These are phyloP conservation scores for Microtus pennsylvanicus DNA, from an alignment of 2,113 vertebrate genomes.

Conservation along the genomic window DNA sequence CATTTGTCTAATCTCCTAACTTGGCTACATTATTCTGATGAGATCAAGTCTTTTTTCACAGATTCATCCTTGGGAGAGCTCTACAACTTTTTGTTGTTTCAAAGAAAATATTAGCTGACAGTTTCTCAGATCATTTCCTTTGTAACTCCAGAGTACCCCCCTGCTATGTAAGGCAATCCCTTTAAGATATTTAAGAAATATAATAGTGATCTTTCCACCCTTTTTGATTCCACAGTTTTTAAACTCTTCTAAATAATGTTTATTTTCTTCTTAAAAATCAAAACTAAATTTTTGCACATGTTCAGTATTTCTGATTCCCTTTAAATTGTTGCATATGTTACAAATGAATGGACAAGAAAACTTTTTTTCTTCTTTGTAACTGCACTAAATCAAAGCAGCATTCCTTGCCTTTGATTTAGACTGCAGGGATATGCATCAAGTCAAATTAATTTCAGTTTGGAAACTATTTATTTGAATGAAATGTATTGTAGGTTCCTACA, in stretches of 20 bases:
- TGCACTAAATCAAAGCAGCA: conserved; percentile 4
- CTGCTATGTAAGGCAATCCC: not conserved
- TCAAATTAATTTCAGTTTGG: conserved; percentile 64
- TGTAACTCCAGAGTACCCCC: not conserved
- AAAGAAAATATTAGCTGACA: not conserved
- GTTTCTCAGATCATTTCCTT: not conserved
- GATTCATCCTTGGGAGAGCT: not conserved
- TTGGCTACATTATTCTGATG: not conserved
- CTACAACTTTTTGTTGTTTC: not conserved
- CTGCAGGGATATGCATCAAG: not conserved
- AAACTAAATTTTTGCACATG: not conserved
- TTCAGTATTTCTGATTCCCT: not conserved
- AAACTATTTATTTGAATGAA: conserved; percentile 45
- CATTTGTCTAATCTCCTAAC: not conserved
- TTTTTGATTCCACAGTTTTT: not conserved
- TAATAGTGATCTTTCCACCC: not conserved
- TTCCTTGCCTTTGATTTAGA: conserved; percentile 52
- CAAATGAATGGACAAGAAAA: not conserved
- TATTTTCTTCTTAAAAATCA: not conserved
- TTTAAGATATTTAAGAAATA: not conserved
- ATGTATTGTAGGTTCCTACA: conserved; percentile 17
- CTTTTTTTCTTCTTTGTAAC: not conserved
- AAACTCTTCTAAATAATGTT: not conserved
- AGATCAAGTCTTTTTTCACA: conserved; percentile 25
- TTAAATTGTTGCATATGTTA: not conserved